Evolutionary conservation across 1,140 invertebrate genomes (phyloP), one percentile per base, ranked within the genome.

Genomic region (Lepidostoma basale): DNA sequence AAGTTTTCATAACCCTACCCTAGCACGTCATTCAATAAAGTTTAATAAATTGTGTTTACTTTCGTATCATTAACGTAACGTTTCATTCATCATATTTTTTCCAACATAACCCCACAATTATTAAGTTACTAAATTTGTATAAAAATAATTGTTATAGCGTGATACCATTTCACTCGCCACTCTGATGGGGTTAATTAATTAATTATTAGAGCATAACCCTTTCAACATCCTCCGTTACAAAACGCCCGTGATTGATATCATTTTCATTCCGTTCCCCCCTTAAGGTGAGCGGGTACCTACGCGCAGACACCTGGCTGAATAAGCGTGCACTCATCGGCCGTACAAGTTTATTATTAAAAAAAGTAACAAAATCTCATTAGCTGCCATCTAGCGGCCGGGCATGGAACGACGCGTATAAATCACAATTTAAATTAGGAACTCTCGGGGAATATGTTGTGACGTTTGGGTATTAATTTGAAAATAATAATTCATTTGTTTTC

Each of bases 331-430:
- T 68, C 66, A 62, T 22, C 66, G 25, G 12, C 58, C 65, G 42
- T 22, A 33, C 10, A 16, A 44, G n/a, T 23, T 62, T 9, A 44
- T 62, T 59, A 42, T 28, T 45, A 64, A 69, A 69, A 63, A n/a
- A n/a, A n/a, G n/a, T n/a, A n/a, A n/a, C n/a, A n/a, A n/a, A 65
- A 66, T 60, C 63, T 66, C 68, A 70, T 70, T 70, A 70, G 56
- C 63, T 39, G 60, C 62, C 68, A 68, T 52, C 67, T 62, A 33
- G 22, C 30, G 59, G 28, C 45, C 25, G 40, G 20, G 26, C 42
- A 16, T 22, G n/a, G 49, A 69, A 69, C 68, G 40, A 65, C 62
- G 54, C 62, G 54, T 60, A 64, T 64, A 69, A 64, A 64, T 64
- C 68, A 69, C 49, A 69, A 59, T 67, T 67, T 67, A 67, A 67